Conservation (phyloP, 2,113 vertebrate species). For the Lutjanus erythropterus region DNA sequence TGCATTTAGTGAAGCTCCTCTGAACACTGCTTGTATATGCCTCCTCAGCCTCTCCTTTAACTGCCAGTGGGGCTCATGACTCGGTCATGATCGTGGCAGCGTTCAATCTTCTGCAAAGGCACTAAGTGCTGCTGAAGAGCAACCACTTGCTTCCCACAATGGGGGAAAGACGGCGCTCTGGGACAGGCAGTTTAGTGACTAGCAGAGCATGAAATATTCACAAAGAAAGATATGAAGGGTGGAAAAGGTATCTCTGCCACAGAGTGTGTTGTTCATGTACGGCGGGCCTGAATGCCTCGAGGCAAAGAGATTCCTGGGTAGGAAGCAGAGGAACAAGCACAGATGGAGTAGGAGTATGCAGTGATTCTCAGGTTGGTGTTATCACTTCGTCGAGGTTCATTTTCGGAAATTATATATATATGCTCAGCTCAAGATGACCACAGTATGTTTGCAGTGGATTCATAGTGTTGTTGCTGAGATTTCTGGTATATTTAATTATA, state of each 20-base stretch:
- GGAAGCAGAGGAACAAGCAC: not conserved
- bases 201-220: constrained; percentile 71
- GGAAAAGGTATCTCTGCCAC: constrained; percentile 12
- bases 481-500: not conserved
- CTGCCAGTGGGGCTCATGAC: constrained; percentile 40
- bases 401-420: not conserved
- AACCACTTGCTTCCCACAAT: constrained; percentile 53
- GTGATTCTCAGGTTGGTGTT: not conserved
- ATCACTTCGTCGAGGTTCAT: not conserved
- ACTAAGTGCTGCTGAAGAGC: constrained; percentile 68
- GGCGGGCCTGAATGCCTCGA: not conserved
- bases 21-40: constrained; percentile 5
- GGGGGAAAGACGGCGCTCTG: constrained; percentile 33
- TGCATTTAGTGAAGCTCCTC: constrained; percentile 35
- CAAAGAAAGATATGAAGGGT: constrained; percentile 45
- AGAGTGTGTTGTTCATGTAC: not conserved
- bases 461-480: not conserved
- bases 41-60: constrained; percentile 14
- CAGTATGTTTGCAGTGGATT: not conserved
- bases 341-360: not conserved
- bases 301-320: not conserved
- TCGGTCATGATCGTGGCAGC: constrained; percentile 34
- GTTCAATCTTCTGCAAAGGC: constrained; percentile 23
- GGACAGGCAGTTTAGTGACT: constrained; percentile 63
- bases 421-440: not conserved